These are phyloP conservation scores for Hucho hucho DNA, from an alignment of 2,113 vertebrate genomes.

Conservation along the genomic window DNA sequence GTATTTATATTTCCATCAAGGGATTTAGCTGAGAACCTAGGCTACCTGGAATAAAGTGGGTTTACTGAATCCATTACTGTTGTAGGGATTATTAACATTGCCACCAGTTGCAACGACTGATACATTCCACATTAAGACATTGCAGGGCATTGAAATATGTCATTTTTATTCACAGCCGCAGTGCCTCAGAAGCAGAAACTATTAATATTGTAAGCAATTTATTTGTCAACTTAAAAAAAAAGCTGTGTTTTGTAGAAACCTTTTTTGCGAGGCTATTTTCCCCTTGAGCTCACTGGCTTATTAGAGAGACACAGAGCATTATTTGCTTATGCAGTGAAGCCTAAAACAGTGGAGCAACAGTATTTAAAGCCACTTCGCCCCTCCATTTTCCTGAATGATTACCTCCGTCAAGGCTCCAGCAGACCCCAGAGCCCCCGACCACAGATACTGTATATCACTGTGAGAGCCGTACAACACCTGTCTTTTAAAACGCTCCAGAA, in stretches of 20 bases:
- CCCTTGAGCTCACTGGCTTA: constrained; percentile 69
- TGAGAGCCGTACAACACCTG: constrained; percentile 64
- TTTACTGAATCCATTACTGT: constrained; percentile 68
- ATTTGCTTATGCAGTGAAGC: constrained; percentile 77
- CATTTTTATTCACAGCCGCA: constrained; percentile 55
- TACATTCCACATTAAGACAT: constrained; percentile 75
- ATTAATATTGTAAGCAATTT: constrained; percentile 73
- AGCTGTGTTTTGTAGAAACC: constrained; percentile 54
- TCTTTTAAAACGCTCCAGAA: constrained; percentile 60
- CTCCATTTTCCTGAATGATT: constrained; percentile 74
- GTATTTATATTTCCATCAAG: constrained; percentile 71
- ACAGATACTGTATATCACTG: constrained; percentile 12
- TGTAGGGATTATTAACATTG: constrained; percentile 69
- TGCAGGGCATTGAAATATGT: constrained; percentile 69
- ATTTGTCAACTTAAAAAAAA: constrained; percentile 70
- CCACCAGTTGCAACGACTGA: constrained; percentile 68
- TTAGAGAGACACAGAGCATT: constrained; percentile 70
- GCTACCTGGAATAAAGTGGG: constrained; percentile 71
- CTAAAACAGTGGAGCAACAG: constrained; percentile 58
- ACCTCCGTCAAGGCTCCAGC: constrained; percentile 65
- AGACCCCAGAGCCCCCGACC: constrained; percentile 35
- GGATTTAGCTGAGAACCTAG: constrained; percentile 67
- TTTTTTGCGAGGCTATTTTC: constrained; percentile 67
- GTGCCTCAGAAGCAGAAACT: constrained; percentile 49
- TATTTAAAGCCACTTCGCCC: constrained; percentile 64